Conservation (phyloP, 2,797 vertebrate species). For the Catostomus latipinnis region DNA sequence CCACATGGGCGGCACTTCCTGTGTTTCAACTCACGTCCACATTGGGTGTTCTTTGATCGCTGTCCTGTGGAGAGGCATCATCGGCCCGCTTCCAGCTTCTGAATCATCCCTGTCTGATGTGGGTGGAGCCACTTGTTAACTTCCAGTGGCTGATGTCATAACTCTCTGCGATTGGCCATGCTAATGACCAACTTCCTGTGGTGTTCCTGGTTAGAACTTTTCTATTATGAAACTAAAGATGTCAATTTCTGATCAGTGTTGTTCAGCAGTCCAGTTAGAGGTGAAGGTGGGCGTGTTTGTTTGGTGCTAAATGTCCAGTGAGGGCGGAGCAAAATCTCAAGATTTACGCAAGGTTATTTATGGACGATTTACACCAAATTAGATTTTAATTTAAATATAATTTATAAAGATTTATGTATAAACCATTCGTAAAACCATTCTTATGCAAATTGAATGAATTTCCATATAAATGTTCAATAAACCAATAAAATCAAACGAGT, state of each 20-base stretch:
- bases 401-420: too few relatives aligned
- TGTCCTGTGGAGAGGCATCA: slow-evolving; percentile 6
- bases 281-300: neutral
- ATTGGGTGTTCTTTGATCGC: neutral
- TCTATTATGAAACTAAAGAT: slow-evolving; percentile 22
- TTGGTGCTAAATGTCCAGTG: neutral
- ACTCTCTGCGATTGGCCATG: slow-evolving; percentile 32
- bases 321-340: slow-evolving; percentile 33
- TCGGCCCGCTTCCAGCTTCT: neutral
- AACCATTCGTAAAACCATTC: too few relatives aligned
- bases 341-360: neutral
- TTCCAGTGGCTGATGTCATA: slow-evolving; percentile 52
- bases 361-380: too few relatives aligned
- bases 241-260: slow-evolving; percentile 30
- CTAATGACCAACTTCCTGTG: slow-evolving; percentile 32
- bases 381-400: too few relatives aligned
- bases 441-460: too few relatives aligned
- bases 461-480: too few relatives aligned
- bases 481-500: too few relatives aligned
- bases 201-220: slow-evolving; percentile 23
- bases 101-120: neutral
- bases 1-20: slow-evolving; percentile 7
- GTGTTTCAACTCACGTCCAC: neutral
- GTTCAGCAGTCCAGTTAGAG: neutral
- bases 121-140: neutral